Evolutionary conservation across 1,140 invertebrate species (phyloP), one percentile per base, ranked within the genome.

Genomic region (Drosophila watanabei): DNA sequence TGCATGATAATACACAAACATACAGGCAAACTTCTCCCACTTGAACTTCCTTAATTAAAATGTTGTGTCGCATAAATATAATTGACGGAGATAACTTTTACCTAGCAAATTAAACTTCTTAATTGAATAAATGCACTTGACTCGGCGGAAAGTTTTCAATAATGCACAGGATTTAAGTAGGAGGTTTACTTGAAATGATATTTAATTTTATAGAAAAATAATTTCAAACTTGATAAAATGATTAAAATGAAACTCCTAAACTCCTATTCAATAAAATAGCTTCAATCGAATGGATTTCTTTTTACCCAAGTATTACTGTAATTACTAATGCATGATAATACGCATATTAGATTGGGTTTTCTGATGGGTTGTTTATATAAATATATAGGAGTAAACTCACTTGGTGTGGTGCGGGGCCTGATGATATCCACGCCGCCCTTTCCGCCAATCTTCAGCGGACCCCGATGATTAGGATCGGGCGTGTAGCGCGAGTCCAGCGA

Each of bases 391-490:
- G 13, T 1, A 37, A 49, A 94, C 95, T 95, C 94, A 95, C 95
- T 95, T 78, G 96, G 95, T 82, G 96, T 96, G 62, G 94, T 95
- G 79, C 95, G 94, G 80, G 95, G 94, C 91, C 96, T 94, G 79
- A 97, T 96, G 84, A 97, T 96, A 89, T 97, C 96, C 13, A 94
- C 95, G 64, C 95, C 94, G 87, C 94, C 92, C 88, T 94, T 94
- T 93, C 94, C 94, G 88, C 94, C 93, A 87, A 94, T 94, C 83
- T 93, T 94, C 56, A 82, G 77, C 49, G 91, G 94, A 57, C 95
- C 95, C 78, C 96, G 95, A 94, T 97, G 95, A 94, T 97, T 97
- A 24, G 96, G 96, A 94, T 97, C 96, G 43, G 96, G 96, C 2
- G 96, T 96, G 87, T 97, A 97, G 72, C 96, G 94, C 75, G 96